Percentiles rank a stretch among this genome's conserved stretches.
Conservation (phyloP, 1,140 invertebrate species). For the Drosophila hydei region DNA sequence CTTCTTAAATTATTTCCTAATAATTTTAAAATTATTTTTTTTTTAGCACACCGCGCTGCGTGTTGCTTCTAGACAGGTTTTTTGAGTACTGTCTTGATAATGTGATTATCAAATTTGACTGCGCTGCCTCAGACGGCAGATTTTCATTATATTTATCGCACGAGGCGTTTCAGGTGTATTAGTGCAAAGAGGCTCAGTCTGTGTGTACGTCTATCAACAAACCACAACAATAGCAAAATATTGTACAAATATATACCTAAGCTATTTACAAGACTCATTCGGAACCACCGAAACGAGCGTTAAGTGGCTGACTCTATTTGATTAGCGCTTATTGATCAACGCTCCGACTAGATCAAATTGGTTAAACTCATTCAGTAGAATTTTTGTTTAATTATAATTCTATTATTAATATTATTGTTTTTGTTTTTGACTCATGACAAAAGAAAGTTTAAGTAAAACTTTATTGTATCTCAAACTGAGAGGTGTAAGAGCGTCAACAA, state of each 20-base stretch:
- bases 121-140: conserved; percentile 9
- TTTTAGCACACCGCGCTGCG: conserved; percentile 5
- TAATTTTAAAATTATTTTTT: not conserved
- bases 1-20: not conserved
- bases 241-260: conserved; percentile 58
- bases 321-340: conserved; percentile 13
- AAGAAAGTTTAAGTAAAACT: not conserved
- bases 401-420: not conserved
- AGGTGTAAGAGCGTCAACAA: not conserved
- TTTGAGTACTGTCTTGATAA: conserved; percentile 62
- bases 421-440: not conserved
- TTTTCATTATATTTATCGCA: conserved; percentile 51
- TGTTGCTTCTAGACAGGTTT: conserved; percentile 35
- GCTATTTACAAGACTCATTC: conserved; percentile 65
- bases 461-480: not conserved
- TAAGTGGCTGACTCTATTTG: conserved; percentile 51
- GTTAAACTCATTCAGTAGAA: not conserved
- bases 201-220: conserved; percentile 52
- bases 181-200: not conserved
- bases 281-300: conserved; percentile 24
- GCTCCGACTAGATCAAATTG: not conserved
- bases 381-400: not conserved
- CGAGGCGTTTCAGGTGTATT: conserved; percentile 1
- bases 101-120: conserved; percentile 69
- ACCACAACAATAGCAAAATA: conserved; percentile 39